Evolutionary conservation across 2,797 vertebrate species (phyloP).

Genomic region (Acrossocheilus fasciatus): DNA sequence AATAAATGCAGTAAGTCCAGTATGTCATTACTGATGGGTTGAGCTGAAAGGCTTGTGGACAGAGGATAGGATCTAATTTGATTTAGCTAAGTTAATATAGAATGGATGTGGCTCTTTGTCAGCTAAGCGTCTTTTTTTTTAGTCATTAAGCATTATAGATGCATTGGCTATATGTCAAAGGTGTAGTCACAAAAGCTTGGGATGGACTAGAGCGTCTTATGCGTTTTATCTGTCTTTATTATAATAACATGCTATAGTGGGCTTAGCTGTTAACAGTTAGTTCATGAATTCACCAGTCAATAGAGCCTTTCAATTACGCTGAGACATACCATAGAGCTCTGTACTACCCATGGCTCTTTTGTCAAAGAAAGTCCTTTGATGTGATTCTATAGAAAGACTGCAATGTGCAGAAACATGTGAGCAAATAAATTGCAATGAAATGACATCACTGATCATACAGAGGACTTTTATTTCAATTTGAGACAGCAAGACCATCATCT

Average conservation of each 20-base stretch:
- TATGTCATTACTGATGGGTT: constrained; percentile 62
- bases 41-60: constrained; percentile 78
- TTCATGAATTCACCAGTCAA: constrained; percentile 24
- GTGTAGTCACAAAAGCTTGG: constrained; percentile 19
- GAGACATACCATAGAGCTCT: background rate
- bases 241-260: background rate
- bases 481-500: constrained; percentile 27
- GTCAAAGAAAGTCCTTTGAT: constrained; percentile 36
- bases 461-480: constrained; percentile 43
- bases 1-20: constrained; percentile 41
- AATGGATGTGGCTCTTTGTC: constrained; percentile 40
- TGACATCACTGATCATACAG: constrained; percentile 45
- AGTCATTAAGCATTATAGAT: constrained; percentile 49
- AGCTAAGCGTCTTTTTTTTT: constrained; percentile 32
- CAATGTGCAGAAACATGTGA: constrained; percentile 1
- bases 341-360: constrained; percentile 19
- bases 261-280: constrained; percentile 31
- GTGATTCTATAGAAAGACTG: constrained; percentile 14
- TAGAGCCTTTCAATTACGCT: constrained; percentile 19
- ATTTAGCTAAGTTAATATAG: constrained; percentile 77
- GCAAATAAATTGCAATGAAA: constrained; percentile 21
- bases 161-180: constrained; percentile 39
- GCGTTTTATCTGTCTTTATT: constrained; percentile 7
- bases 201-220: background rate
- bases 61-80: constrained; percentile 74